phyloP scores from a whole-genome alignment of 2,888 invertebrate species.

The Sericinus montela region DNA sequence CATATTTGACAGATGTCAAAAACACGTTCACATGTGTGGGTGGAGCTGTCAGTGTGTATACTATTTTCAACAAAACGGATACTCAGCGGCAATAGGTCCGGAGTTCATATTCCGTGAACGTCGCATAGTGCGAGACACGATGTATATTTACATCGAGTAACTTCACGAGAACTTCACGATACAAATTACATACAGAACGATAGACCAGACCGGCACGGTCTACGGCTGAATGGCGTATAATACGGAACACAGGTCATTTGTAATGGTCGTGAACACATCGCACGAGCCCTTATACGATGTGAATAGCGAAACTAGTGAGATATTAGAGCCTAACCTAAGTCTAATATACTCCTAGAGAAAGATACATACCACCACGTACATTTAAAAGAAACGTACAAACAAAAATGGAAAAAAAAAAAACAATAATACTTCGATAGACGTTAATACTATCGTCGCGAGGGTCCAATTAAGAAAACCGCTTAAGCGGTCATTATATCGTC shows the following conservation, averaged over 20 bases:
- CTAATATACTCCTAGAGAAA: conserved; percentile 15
- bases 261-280: background rate
- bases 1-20: conserved; percentile 11
- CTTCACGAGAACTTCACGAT: too few species aligned
- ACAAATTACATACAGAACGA: too few species aligned
- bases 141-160: too few species aligned
- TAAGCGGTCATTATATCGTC: conserved; percentile 23
- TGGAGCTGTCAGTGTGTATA: background rate
- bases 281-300: background rate
- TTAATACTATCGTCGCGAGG: conserved; percentile 29
- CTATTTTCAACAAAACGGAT: too few species aligned
- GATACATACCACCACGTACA: conserved; percentile 22
- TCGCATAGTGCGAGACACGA: background rate
- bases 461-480: conserved; percentile 22
- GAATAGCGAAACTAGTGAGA: conserved; percentile 4
- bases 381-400: conserved; percentile 32
- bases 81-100: too few species aligned
- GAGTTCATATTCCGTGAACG: background rate
- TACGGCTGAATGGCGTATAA: background rate
- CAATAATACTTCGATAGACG: conserved; percentile 34
- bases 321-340: conserved; percentile 14
- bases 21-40: conserved; percentile 12
- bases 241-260: background rate
- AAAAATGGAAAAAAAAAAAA: conserved; percentile 24
- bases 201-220: background rate